Base-by-base conservation (phyloP, 2,113 vertebrate species). In the Platycercus adscitus region DNA sequence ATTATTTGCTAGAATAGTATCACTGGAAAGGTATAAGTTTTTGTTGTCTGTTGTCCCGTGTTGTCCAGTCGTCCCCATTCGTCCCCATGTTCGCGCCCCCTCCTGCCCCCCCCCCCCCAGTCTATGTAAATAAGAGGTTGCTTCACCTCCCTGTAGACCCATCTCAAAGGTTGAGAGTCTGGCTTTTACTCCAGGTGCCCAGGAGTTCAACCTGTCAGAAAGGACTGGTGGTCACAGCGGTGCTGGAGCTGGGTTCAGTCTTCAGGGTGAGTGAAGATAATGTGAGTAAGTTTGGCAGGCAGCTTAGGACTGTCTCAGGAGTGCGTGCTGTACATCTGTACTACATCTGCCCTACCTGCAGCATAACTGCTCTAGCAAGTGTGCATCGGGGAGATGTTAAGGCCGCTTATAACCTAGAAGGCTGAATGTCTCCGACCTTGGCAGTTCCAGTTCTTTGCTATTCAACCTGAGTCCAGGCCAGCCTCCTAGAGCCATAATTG, bases 351-450 rank as follows among this genome's bases (percentile, higher is more conserved):
- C 83, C 80, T 47, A 11, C 39, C 56, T 49, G 86, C 52, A 39
- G 77, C 26, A 8, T 44, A 20, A 49, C 81, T 78, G 86, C 89
- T 52, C 77, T 37, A 49, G 43, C 78, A 60, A 0, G 8, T 4
- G 4, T 0, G 0, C 6, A 1, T 2, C 1, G 2, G 69, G 77
- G 56, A 79, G 13, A 3, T 13, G 72, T 39, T n/a, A 13, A 10
- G 17, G 46, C 52, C 60, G 35, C 52, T 64, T 11, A 3, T 29
- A 84, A 37, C 53, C 53, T 19, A 23, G 47, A 66, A 71, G 75
- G 37, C 46, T 49, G 53, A 80, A 11, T 33, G 50, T 46, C 72
- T 68, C 55, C 80, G 70, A 68, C 64, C 53, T n/a, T 29, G 47
- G 12, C 5, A 2, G 8, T 39, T 89, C 55, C 49, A 31, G 55